phyloP scores from a whole-genome alignment of 2,797 vertebrate genomes.

The Eurystomus glaucurus region DNA sequence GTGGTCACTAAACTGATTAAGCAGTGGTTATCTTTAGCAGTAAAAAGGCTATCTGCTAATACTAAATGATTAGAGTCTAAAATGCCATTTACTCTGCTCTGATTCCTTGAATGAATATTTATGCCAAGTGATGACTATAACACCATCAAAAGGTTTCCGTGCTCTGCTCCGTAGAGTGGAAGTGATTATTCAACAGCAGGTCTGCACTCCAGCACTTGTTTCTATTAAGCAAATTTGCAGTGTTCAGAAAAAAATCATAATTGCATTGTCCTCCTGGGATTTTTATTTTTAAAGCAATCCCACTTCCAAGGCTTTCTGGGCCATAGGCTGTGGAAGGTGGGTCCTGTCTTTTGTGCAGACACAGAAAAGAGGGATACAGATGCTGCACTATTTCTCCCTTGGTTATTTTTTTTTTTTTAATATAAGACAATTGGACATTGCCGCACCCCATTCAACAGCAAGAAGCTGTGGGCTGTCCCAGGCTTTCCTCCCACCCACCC shows the following conservation, averaged over 20 bases:
- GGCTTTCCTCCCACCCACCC: background rate
- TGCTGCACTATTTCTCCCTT: background rate
- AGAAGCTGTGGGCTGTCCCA: background rate
- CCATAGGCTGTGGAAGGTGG: background rate
- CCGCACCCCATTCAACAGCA: background rate
- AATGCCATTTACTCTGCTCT: constrained; percentile 79
- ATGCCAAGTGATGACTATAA: constrained; percentile 76
- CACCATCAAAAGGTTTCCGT: constrained; percentile 70
- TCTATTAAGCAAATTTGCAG: constrained; percentile 76
- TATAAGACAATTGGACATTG: background rate
- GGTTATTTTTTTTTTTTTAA: background rate
- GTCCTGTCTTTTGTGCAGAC: background rate
- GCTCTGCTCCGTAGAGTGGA: constrained; percentile 59
- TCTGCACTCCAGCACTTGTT: constrained; percentile 68
- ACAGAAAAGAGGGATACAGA: background rate
- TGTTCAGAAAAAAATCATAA: constrained; percentile 59
- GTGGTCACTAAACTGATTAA: constrained; percentile 79
- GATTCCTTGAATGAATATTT: constrained; percentile 81
- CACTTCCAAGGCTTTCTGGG: accelerated
- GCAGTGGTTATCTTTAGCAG: constrained; percentile 72
- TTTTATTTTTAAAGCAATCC: constrained; percentile 25
- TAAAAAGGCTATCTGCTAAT: constrained; percentile 77
- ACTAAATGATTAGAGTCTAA: constrained; percentile 74
- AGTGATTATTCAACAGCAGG: constrained; percentile 71
- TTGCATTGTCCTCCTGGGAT: constrained; percentile 21